Conservation (phyloP, 2,797 vertebrate species). For the Sciurus carolinensis region DNA sequence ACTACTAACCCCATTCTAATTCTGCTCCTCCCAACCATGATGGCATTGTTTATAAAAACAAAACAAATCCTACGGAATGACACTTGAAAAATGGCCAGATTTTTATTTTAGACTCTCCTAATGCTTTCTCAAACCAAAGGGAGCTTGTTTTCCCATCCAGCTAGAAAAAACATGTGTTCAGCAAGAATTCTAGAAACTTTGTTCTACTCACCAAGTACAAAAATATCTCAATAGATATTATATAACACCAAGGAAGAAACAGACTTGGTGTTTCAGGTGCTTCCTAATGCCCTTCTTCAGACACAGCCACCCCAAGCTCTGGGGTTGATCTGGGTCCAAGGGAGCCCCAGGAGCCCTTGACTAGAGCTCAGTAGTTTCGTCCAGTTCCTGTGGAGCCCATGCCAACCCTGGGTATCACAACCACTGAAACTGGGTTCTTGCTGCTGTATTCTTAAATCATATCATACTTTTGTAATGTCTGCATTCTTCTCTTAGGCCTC, state of each 20-base stretch:
- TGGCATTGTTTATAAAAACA: not conserved
- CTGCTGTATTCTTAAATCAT: not conserved
- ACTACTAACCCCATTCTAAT: not conserved
- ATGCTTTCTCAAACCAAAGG: constrained; percentile 40
- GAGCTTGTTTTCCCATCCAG: constrained; percentile 1
- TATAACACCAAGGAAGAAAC: not conserved
- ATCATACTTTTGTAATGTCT: not conserved
- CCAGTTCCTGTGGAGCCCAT: not conserved
- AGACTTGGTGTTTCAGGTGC: not conserved
- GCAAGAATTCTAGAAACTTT: not conserved
- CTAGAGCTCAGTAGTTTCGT: not conserved
- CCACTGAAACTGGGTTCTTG: not conserved
- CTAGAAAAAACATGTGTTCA: not conserved
- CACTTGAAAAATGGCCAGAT: not conserved
- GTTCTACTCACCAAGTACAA: constrained; percentile 14
- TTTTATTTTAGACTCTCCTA: constrained; percentile 8
- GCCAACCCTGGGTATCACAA: not conserved
- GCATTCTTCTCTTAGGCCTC: not conserved
- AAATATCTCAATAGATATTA: not conserved
- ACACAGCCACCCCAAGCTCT: not conserved
- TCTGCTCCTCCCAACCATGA: not conserved
- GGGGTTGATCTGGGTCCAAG: not conserved
- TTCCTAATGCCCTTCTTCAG: not conserved
- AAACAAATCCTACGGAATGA: not conserved
- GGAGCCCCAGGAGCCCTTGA: not conserved